A percentile compares a stretch with the other conserved stretches of the same genome.
Conservation (phyloP, 2,888 invertebrate species). For the Temnothorax unifasciatus region DNA sequence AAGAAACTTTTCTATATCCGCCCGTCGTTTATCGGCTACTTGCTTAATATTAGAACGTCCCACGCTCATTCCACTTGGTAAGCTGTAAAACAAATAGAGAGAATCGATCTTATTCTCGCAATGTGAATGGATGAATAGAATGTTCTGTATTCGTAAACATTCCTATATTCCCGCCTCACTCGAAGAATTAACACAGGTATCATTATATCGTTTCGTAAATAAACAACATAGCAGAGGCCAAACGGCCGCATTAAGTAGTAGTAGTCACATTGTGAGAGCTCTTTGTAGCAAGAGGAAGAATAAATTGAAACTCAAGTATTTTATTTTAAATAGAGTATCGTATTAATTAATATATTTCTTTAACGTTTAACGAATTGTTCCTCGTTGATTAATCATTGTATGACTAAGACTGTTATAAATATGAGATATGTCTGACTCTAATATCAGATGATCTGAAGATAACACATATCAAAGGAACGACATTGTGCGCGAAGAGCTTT, state of each 20-base stretch:
- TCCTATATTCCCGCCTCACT: background rate
- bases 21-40: conserved; percentile 97
- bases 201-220: conserved; percentile 6
- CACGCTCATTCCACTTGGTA: conserved; percentile 92
- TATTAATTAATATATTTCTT: conserved; percentile 23
- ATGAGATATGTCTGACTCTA: conserved; percentile 27
- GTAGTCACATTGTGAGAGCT: background rate
- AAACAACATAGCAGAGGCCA: conserved; percentile 8
- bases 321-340: background rate
- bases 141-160: conserved; percentile 21
- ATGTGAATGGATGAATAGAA: background rate
- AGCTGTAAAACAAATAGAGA: conserved; percentile 84
- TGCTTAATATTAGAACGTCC: conserved; percentile 98
- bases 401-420: conserved; percentile 41
- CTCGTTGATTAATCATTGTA: conserved; percentile 20
- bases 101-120: background rate
- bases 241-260: background rate
- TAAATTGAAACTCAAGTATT: background rate
- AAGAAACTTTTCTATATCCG: conserved; percentile 96
- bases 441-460: conserved; percentile 51
- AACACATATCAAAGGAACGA: conserved; percentile 48
- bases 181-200: background rate
- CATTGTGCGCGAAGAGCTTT: conserved; percentile 5
- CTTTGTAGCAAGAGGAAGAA: background rate
- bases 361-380: background rate